Conservation (phyloP, 2,888 invertebrate species). For the Folsomia manolachei region DNA sequence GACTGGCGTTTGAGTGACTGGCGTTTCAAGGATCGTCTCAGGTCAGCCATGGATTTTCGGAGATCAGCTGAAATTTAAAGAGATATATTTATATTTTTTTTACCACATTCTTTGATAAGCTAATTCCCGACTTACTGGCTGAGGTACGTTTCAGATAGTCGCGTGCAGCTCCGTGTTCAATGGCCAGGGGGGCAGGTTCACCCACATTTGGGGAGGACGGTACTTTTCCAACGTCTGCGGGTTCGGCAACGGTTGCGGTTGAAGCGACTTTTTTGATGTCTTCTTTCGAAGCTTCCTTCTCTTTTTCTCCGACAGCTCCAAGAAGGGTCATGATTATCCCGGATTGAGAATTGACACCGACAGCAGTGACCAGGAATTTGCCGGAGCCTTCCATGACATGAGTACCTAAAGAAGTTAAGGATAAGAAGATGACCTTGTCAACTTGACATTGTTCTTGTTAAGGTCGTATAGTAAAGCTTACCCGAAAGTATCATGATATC, state of each 20-base stretch:
- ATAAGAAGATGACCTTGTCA: too few species aligned
- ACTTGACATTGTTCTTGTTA: too few species aligned
- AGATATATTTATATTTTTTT: too few species aligned
- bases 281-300: constrained; percentile 18
- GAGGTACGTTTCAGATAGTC: too few species aligned
- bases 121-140: too few species aligned
- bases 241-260: too few species aligned
- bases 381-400: constrained; percentile 99
- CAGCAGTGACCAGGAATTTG: constrained; percentile 96
- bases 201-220: too few species aligned
- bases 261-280: too few species aligned
- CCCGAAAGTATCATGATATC: constrained; percentile 98
- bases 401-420: constrained; percentile 65
- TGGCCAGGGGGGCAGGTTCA: too few species aligned
- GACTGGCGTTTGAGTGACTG: neutral
- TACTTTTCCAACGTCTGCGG: too few species aligned
- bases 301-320: constrained; percentile 81
- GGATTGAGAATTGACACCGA: constrained; percentile 96
- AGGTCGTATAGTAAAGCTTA: constrained; percentile 35
- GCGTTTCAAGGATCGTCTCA: neutral
- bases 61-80: neutral
- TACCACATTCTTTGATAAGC: too few species aligned
- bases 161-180: too few species aligned
- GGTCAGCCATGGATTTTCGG: neutral
- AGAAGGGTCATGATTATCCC: constrained; percentile 99